Evolutionary conservation across 2,113 vertebrate species (phyloP).

Genomic region (Indicator maculatus): DNA sequence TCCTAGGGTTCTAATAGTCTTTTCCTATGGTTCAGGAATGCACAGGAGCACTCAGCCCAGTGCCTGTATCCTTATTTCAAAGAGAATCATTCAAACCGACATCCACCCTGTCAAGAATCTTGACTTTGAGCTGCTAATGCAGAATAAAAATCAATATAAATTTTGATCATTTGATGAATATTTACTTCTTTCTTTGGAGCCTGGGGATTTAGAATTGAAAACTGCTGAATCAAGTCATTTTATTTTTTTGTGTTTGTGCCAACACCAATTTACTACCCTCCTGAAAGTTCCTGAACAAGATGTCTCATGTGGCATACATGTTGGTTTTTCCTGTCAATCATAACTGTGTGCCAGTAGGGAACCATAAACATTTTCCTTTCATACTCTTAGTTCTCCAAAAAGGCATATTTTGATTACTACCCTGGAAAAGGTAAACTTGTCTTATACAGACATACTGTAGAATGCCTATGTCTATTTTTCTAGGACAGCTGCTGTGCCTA

Average conservation of each 20-base stretch:
- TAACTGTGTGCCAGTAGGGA: slow-evolving; percentile 77
- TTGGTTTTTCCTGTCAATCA: slow-evolving; percentile 86
- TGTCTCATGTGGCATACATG: slow-evolving; percentile 79
- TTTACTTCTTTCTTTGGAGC: slow-evolving; percentile 81
- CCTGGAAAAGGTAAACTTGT: slow-evolving; percentile 72
- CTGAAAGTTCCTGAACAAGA: slow-evolving; percentile 84
- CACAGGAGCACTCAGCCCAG: slow-evolving; percentile 67
- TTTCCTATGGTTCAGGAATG: slow-evolving; percentile 76
- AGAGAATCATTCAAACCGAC: slow-evolving; percentile 86
- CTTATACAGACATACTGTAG: slow-evolving; percentile 62
- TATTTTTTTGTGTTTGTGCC: slow-evolving; percentile 88
- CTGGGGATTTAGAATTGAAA: slow-evolving; percentile 80
- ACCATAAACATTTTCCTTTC: slow-evolving; percentile 82
- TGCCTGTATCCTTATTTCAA: slow-evolving; percentile 83
- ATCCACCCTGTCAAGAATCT: slow-evolving; percentile 79
- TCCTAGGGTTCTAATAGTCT: slow-evolving; percentile 75
- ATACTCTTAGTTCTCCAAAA: slow-evolving; percentile 74
- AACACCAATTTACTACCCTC: slow-evolving; percentile 87
- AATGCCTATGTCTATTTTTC: slow-evolving; percentile 54
- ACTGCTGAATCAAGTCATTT: slow-evolving; percentile 91
- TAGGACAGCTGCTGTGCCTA: slow-evolving; percentile 26
- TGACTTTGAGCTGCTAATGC: slow-evolving; percentile 87
- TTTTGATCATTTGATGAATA: slow-evolving; percentile 93
- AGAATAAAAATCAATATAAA: slow-evolving; percentile 91
- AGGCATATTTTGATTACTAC: slow-evolving; percentile 77